A percentile compares a stretch with the other conserved stretches of the same genome.
Evolutionary conservation across 2,888 invertebrate species (phyloP).

Genomic region (Ichneumoninae sp.): DNA sequence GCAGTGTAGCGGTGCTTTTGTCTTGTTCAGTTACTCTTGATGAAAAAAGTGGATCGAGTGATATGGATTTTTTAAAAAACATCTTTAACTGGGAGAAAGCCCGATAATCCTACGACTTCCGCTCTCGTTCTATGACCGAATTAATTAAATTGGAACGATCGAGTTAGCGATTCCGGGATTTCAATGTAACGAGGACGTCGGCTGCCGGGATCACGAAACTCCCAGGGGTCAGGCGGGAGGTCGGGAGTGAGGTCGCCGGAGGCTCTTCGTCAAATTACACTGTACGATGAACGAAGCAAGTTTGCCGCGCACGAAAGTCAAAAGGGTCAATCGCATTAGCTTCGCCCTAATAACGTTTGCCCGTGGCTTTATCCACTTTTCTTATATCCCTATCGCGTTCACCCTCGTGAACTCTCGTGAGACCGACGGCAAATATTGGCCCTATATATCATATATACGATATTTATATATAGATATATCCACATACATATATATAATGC

Average conservation of each 20-base stretch:
- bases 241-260: background rate
- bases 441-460: constrained; percentile 1
- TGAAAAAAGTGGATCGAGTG: no score
- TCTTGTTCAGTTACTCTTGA: no score
- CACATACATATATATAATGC: no score
- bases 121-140: constrained; percentile 13
- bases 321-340: constrained; percentile 62
- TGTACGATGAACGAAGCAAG: constrained; percentile 43
- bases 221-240: background rate
- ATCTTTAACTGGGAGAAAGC: background rate
- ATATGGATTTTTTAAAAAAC: background rate
- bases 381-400: background rate
- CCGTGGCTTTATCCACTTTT: background rate
- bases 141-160: constrained; percentile 28
- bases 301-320: constrained; percentile 42
- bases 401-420: background rate
- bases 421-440: constrained; percentile 31
- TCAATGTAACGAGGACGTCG: constrained; percentile 9
- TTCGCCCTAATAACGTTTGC: constrained; percentile 53
- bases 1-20: no score
- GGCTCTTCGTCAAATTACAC: constrained; percentile 60
- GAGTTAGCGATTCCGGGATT: constrained; percentile 42
- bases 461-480: background rate
- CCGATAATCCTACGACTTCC: background rate
- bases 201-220: background rate